Evolutionary conservation across 1,140 invertebrate species (phyloP).

Genomic region (Piezodorus guildinii): DNA sequence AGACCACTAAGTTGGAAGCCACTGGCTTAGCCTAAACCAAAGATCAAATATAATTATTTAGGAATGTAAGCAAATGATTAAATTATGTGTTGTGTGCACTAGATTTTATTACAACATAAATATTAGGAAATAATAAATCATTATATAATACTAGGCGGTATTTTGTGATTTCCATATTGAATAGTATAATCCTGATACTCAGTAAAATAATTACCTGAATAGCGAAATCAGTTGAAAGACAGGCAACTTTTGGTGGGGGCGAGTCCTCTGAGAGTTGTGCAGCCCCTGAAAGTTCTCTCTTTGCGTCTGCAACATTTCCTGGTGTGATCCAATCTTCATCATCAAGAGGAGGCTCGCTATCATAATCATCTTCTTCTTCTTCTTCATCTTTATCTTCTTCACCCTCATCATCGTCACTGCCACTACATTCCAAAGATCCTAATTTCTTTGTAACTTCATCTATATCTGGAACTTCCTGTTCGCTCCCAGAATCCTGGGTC

Average conservation of each 20-base stretch:
- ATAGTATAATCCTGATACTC: no score
- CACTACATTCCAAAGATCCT: conserved; percentile 16
- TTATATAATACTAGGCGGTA: no score
- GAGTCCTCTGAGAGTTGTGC: conserved; percentile 47
- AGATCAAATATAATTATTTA: no score
- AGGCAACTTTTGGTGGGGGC: conserved; percentile 51
- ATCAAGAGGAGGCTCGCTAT: conserved; percentile 35
- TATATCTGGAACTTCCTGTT: conserved; percentile 24
- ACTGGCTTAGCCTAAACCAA: no score
- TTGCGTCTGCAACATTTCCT: conserved; percentile 61
- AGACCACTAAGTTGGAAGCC: no score
- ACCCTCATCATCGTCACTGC: conserved; percentile 30
- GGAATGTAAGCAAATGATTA: no score
- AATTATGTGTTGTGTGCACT: no score
- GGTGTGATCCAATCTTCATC: conserved; percentile 84
- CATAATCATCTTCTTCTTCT: conserved; percentile 35
- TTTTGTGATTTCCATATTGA: no score
- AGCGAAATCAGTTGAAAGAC: conserved; percentile 91
- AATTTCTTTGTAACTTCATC: conserved; percentile 29
- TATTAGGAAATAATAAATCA: no score
- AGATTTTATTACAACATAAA: no score
- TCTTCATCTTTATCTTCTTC: conserved; percentile 33
- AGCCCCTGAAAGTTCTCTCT: conserved; percentile 51
- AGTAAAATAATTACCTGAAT: conserved; percentile 52
- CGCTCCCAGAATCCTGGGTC: conserved; percentile 30